Evolutionary conservation across 1,140 invertebrate species (phyloP), one percentile per base, ranked within the genome.

Genomic region (Dysdera silvatica): DNA sequence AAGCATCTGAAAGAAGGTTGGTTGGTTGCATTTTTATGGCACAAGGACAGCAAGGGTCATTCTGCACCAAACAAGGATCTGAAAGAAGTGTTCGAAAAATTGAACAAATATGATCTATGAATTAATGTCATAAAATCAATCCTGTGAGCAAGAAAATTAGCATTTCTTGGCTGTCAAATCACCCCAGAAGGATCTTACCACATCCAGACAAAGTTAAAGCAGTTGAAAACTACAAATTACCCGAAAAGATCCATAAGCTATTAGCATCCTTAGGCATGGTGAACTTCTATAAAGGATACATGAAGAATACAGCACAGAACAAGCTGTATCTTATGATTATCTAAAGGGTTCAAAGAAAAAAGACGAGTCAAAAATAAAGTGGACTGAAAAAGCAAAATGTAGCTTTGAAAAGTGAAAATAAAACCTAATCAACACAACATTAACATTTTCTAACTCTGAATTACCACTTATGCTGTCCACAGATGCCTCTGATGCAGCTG

Each of bases 321-420:
- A 67, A 37, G 23, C 37, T 3, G 57, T 59, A 8, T 52, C 69
- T 3, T 45, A 69, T 18, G 53, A 63, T 16, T 4, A 28, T 2
- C 18, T 63, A 24, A 63, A 63, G 26, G 40, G 26, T 10, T 40
- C 45, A 8, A 54, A 55, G 20, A 41, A 56, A 23, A 58, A 35
- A 52, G 47, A 65, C 31, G 28, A 31, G 5, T 10, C 10, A 18
- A 58, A 57, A 24, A 16, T 72, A 4, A 16, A 16, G 10, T 71
- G 70, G 68, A 61, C 31, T 0, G 20, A 52, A 0, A 68, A 68
- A 14, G 40, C 73, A 2, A 41, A 69, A 14, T 1, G 54, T 55
- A 72, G 76, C 0, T 79, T 80, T 63, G 56, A 71, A 12, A 35
- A 69, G 16, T 75, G 72, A 60, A 80, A 80, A 67, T 16, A 67